Evolutionary conservation across 2,888 invertebrate genomes (phyloP), one percentile per base, ranked within the genome.

Genomic region (Odontocerum albicorne): DNA sequence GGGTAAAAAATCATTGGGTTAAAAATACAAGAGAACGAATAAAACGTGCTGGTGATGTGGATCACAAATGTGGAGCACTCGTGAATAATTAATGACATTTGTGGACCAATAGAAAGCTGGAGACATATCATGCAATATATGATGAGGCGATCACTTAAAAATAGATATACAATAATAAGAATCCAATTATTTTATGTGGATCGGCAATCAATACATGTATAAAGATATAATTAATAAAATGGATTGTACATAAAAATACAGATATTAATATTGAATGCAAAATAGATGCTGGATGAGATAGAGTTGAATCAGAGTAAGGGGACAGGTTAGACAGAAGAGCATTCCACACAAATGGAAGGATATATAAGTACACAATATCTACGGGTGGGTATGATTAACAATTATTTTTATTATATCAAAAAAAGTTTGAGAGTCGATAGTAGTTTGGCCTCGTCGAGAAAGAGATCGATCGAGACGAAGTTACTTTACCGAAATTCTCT

Each of bases 261-360:
- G 21, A 31, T 21, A 22, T 32, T 42, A 32, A 52, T 52, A 60
- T 60, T 60, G 54, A 60, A 60, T 53, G 47, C 59, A 60, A 60
- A 60, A 60, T 60, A 57, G 57, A 53, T 60, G 59, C 54, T 56
- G 59, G 51, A 57, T 53, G 33, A 49, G 55, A 54, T 20, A 55
- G 55, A 55, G 35, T 16, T 31, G 33, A 19, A 36, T 15, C 49
- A 36, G 12, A 49, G 35, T 38, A 38, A 36, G 33, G 49, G 51
- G 20, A 52, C 16, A 46, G 45, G 46, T 32, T 15, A 49, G 54
- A 49, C 20, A 42, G 49, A 51, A 57, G 44, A 21, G 49, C 59
- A 59, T 59, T 59, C 45, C 55, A 51, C 55, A 59, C 32, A 8
- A 17, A 44, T 39, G 31, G 27, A 50, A 39, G 17, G 16, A 39